Percentiles rank a stretch among this genome's conserved stretches.
Conservation (phyloP, 2,888 invertebrate species). For the Flabesymbios commensalis region DNA sequence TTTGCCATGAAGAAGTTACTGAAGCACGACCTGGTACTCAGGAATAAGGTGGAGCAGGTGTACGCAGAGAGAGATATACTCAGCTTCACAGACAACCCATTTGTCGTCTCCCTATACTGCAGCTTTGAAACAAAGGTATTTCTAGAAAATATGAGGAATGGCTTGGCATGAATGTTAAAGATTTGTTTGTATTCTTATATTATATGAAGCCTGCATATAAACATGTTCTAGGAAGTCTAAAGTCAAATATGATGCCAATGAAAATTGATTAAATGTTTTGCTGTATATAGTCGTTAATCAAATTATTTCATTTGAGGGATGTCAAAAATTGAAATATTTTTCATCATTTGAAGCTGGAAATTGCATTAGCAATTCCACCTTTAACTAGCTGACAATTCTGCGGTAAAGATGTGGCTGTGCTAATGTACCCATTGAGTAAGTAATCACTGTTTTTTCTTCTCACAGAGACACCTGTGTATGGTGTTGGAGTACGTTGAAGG, state of each 20-base stretch:
- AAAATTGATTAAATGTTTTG: neutral
- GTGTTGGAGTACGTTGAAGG: conserved; percentile 99
- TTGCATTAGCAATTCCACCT: no score
- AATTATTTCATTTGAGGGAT: no score
- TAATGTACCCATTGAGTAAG: no score
- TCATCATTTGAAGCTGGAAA: no score
- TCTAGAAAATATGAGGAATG: neutral
- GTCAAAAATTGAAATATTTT: no score
- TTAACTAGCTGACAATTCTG: no score
- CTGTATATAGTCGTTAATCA: no score
- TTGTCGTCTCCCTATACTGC: conserved; percentile 98
- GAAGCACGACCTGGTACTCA: conserved; percentile 93
- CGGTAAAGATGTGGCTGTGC: no score
- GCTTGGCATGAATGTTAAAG: neutral
- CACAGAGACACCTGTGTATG: conserved; percentile 88
- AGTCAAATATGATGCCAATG: neutral
- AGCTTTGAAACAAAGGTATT: conserved; percentile 92
- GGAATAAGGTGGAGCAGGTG: conserved; percentile 94
- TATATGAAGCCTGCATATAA: no score
- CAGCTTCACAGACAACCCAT: conserved; percentile 99
- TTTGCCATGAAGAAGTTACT: conserved; percentile 99
- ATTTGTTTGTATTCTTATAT: no score
- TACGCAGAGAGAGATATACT: conserved; percentile 98
- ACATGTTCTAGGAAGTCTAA: neutral
- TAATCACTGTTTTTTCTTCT: neutral